Conservation (phyloP, 1,140 invertebrate genomes). For the Drosophila ohnishii region DNA sequence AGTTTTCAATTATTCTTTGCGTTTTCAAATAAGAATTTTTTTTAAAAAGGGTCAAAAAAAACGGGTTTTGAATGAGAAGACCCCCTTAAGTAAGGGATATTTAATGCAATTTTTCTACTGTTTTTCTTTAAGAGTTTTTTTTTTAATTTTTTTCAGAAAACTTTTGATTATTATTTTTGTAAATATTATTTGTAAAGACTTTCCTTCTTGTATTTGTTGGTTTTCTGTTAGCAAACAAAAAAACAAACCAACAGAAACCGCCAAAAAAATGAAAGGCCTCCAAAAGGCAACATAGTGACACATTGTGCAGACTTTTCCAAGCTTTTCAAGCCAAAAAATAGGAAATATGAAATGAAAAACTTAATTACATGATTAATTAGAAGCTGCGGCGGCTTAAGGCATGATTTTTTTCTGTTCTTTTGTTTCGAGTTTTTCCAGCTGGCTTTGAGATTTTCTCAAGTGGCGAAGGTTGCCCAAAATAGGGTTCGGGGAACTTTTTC, state of each 20-base stretch:
- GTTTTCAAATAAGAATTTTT: too few relatives aligned
- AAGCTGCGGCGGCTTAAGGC: constrained; percentile 32
- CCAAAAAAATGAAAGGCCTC: constrained; percentile 59
- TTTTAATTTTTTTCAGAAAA: not conserved
- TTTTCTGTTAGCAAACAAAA: constrained; percentile 1
- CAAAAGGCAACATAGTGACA: constrained; percentile 43
- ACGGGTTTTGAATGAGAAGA: too few relatives aligned
- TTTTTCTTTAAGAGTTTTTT: not conserved
- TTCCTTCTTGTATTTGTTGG: not conserved
- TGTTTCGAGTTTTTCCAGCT: constrained; percentile 26
- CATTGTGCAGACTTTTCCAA: constrained; percentile 51
- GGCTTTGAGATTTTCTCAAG: constrained; percentile 19
- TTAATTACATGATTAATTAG: constrained; percentile 75
- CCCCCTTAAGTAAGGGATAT: too few relatives aligned
- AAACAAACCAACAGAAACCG: constrained; percentile 7
- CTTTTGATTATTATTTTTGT: not conserved
- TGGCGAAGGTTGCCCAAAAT: constrained; percentile 61
- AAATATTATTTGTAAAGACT: not conserved
- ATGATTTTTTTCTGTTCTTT: constrained; percentile 20
- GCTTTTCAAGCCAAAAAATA: constrained; percentile 39
- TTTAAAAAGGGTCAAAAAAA: too few relatives aligned
- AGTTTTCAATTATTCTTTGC: too few relatives aligned
- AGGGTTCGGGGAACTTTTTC: constrained; percentile 49
- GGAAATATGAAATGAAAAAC: constrained; percentile 43
- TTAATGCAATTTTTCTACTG: too few relatives aligned